Evolutionary conservation across 2,113 vertebrate genomes (phyloP).

Genomic region (Syrrhaptes paradoxus): DNA sequence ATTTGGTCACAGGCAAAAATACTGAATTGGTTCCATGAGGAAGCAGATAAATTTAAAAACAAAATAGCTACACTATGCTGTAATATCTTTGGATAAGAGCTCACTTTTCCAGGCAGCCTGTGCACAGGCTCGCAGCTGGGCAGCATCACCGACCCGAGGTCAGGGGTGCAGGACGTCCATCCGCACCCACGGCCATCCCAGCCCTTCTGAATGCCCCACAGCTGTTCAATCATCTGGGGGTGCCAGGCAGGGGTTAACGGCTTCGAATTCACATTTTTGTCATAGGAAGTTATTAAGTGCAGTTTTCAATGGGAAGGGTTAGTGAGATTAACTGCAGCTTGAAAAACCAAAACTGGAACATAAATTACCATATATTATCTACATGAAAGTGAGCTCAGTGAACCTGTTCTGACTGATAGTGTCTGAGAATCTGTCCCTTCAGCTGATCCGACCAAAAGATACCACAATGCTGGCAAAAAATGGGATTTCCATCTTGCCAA

Average conservation of each 20-base stretch:
- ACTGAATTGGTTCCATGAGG: neutral
- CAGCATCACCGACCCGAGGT: neutral
- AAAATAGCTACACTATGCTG: slow-evolving; percentile 37
- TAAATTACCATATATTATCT: neutral
- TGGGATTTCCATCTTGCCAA: neutral
- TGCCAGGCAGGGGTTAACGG: neutral
- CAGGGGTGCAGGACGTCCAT: neutral
- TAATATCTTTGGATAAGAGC: slow-evolving; percentile 32
- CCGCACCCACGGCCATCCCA: fast-evolving
- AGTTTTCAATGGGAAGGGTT: neutral
- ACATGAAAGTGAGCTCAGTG: neutral
- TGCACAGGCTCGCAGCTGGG: fast-evolving
- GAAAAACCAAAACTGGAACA: neutral
- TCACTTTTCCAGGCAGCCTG: neutral
- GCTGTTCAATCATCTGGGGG: neutral
- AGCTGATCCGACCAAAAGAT: neutral
- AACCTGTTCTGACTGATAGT: neutral
- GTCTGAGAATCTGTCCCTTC: neutral
- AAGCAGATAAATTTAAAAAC: slow-evolving; percentile 19
- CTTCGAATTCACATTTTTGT: neutral
- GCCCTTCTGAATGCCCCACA: fast-evolving
- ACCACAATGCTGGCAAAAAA: neutral
- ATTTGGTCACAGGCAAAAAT: neutral
- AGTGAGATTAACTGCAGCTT: neutral
- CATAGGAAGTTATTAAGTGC: neutral